A percentile compares a stretch with the other conserved stretches of the same genome.
These are phyloP conservation scores for Latrodectus geometricus DNA, from an alignment of 1,140 invertebrate species.

Conservation along the genomic window DNA sequence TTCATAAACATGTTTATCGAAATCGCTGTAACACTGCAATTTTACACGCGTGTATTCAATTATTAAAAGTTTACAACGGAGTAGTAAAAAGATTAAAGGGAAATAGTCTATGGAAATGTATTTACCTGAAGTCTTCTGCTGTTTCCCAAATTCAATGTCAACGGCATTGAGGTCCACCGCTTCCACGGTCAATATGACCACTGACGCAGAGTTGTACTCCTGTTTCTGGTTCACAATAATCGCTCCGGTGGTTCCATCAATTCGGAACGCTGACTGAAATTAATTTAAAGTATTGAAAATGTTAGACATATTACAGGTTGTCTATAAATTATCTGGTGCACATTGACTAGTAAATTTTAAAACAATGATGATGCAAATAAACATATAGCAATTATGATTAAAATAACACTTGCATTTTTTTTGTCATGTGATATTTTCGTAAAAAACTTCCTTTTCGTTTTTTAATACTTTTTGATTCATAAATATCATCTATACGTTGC, in stretches of 20 bases:
- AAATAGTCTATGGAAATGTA: not conserved
- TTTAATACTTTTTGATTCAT: too few relatives aligned
- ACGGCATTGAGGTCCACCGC: conserved; percentile 61
- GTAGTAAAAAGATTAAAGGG: too few relatives aligned
- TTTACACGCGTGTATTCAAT: too few relatives aligned
- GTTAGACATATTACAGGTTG: not conserved
- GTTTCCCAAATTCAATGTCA: conserved; percentile 36
- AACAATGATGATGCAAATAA: too few relatives aligned
- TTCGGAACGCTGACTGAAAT: conserved; percentile 60
- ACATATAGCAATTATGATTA: not conserved
- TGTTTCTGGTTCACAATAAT: conserved; percentile 55
- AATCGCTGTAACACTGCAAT: too few relatives aligned
- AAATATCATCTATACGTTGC: too few relatives aligned
- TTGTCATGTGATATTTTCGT: too few relatives aligned
- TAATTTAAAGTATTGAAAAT: not conserved
- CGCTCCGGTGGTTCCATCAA: conserved; percentile 59
- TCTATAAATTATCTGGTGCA: not conserved
- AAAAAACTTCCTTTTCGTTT: too few relatives aligned
- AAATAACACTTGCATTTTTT: not conserved
- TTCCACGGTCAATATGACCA: conserved; percentile 60
- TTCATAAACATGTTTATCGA: too few relatives aligned
- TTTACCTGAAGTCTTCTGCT: conserved; percentile 59
- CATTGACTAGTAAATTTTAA: too few relatives aligned
- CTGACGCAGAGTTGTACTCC: conserved; percentile 61
- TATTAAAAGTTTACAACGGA: too few relatives aligned